These are phyloP conservation scores for Pasiphila rectangulata DNA, from an alignment of 2,888 invertebrate genomes.

Conservation along the genomic window DNA sequence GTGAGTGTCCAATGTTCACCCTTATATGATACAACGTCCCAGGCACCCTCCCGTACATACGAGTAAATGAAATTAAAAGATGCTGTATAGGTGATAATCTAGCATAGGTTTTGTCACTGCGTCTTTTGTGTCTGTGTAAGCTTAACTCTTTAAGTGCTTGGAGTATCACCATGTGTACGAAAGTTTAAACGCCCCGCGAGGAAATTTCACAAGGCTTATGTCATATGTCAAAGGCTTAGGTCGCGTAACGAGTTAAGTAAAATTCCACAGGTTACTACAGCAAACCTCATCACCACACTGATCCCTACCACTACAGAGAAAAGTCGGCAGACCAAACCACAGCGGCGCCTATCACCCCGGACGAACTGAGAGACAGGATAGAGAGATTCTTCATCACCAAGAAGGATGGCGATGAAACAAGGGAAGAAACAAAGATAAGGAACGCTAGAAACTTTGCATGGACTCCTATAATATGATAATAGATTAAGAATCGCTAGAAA, in stretches of 20 bases:
- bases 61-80: no score
- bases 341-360: conserved; percentile 71
- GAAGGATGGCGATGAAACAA: conserved; percentile 47
- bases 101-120: no score
- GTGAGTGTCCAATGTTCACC: no score
- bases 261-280: conserved; percentile 58
- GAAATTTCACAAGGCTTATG: no score
- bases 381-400: conserved; percentile 74
- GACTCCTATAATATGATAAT: conserved; percentile 54
- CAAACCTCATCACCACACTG: conserved; percentile 55
- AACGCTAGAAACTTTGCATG: conserved; percentile 68
- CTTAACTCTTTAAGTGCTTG: no score
- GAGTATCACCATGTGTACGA: no score
- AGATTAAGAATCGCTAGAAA: neutral
- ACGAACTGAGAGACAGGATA: conserved; percentile 75
- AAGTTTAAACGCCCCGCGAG: no score
- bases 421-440: conserved; percentile 58
- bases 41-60: no score
- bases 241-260: neutral
- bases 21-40: no score
- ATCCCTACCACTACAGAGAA: conserved; percentile 58
- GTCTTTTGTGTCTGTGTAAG: no score
- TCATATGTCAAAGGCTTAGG: no score
- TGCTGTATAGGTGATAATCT: no score
- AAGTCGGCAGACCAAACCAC: conserved; percentile 60